Evolutionary conservation across 2,113 vertebrate species (phyloP), one percentile per base, ranked within the genome.

Genomic region (Solenodon paradoxus): DNA sequence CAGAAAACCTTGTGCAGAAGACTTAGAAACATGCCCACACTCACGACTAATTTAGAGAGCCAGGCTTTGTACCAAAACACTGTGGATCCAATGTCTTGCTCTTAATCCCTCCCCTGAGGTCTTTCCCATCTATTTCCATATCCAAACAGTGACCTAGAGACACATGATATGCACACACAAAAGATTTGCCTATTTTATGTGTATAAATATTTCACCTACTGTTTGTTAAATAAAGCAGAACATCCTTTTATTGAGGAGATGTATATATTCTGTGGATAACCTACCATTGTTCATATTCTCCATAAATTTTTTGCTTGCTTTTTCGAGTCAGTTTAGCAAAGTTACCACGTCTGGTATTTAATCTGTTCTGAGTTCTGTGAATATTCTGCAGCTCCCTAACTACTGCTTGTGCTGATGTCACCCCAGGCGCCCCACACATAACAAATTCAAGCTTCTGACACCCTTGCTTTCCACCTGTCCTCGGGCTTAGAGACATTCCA

Each of bases 301-400:
- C 86, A 92, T 85, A 32, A n/a, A 4, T 93, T 40, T 40, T 11
- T 66, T 84, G 59, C 13, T 57, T 26, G 20, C 20, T 66, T 77
- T 90, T 86, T 6, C 7, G 1, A 80, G 17, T 35, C 28, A 20
- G 17, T 40, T 94, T 88, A 72, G 66, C 75, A 17, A 94, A 45
- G 40, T 35, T 28, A 57, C 2, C 3, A 3, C 55, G 26, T 79
- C 32, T 80, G 66, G 22, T 53, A 66, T 35, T 49, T 63, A 35
- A 42, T 80, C 7, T 35, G 8, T 57, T 53, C 13, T 35, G 0
- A 53, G 66, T 63, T 90, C 68, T 72, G 30, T 55, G 47, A 78
- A 51, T 17, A 47, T 4, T 4, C 28, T 12, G 5, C 8, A 84
- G 81, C 68, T 96, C 77, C 7, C 22, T 94, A 87, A 95, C 77